Evolutionary conservation across 2,888 invertebrate species (phyloP), one percentile per base, ranked within the genome.

Genomic region (Allacma fusca): DNA sequence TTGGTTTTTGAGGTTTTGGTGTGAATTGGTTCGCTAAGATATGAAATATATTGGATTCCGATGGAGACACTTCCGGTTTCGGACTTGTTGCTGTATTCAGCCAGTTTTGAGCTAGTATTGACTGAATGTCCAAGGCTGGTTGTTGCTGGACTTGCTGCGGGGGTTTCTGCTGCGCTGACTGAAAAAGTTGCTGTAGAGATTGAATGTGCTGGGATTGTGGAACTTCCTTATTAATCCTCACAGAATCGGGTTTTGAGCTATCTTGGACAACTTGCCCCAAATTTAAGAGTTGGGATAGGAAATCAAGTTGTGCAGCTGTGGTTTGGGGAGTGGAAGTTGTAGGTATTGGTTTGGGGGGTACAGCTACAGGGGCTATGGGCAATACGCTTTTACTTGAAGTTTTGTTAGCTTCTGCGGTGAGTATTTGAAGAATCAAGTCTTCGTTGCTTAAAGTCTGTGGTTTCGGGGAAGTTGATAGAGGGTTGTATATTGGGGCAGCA

Each of bases 221-320:
- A 34, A 29, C 9, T 57, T 71, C 69, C 23, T 69, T 50, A 7
- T 19, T 29, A 29, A 29, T 29, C 26, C 62, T 21, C 1, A 43
- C 9, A 79, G 71, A 0, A 92, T 7, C 87, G 88, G 72, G 87
- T 87, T 21, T 84, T 21, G 73, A 29, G 40, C 21, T 69, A 34
- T 73, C 73, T 34, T 74, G 65, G 1, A 74, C 73, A 2, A 62
- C 74, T 40, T 77, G 73, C 59, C 80, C 80, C 1, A 82, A 34
- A 57, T 78, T 80, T 1, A 82, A 65, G 5, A 83, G 74, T 71
- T 81, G 81, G 24, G 81, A 75, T 0, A 83, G 69, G 13, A 83
- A 50, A 64, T 83, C 83, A 28, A 81, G 77, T 4, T 81, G 80
- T 26, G 79, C 68, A 26, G 76, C 79, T 0, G 81, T 71, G 68